Evolutionary conservation across 2,113 vertebrate species (phyloP).

Genomic region (Malurus elegans): DNA sequence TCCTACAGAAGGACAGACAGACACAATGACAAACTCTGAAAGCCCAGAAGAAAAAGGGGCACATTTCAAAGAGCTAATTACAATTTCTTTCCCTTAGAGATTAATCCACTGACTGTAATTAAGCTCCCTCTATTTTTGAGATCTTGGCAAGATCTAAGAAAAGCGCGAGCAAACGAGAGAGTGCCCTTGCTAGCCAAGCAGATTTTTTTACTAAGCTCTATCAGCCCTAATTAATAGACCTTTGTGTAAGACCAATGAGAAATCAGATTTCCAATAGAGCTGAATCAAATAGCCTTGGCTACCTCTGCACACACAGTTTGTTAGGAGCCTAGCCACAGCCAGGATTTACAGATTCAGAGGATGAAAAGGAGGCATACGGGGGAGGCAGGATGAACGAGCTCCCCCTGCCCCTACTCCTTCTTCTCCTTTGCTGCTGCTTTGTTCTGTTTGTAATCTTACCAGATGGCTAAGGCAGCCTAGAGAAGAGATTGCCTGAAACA

Average conservation of each 20-base stretch:
- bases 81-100: slow-evolving; percentile 77
- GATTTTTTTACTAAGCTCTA: slow-evolving; percentile 76
- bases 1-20: slow-evolving; percentile 68
- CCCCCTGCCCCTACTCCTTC: background rate
- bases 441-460: slow-evolving; percentile 59
- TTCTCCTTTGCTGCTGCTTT: slow-evolving; percentile 31
- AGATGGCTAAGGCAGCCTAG: slow-evolving; percentile 46
- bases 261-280: slow-evolving; percentile 76
- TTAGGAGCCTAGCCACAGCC: slow-evolving; percentile 10
- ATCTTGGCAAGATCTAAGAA: slow-evolving; percentile 82
- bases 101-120: slow-evolving; percentile 81
- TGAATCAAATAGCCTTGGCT: slow-evolving; percentile 71
- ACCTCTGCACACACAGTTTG: slow-evolving; percentile 61
- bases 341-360: slow-evolving; percentile 24
- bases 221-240: slow-evolving; percentile 80
- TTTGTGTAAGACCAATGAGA: slow-evolving; percentile 77
- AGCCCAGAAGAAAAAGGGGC: slow-evolving; percentile 73
- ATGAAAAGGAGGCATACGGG: background rate
- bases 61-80: slow-evolving; percentile 80
- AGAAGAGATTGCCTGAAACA: slow-evolving; percentile 45
- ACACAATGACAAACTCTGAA: slow-evolving; percentile 72
- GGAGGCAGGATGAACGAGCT: background rate
- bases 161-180: slow-evolving; percentile 58
- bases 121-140: slow-evolving; percentile 76
- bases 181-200: slow-evolving; percentile 74